phyloP scores from a whole-genome alignment of 2,888 invertebrate species.

The Agrochola circellaris region DNA sequence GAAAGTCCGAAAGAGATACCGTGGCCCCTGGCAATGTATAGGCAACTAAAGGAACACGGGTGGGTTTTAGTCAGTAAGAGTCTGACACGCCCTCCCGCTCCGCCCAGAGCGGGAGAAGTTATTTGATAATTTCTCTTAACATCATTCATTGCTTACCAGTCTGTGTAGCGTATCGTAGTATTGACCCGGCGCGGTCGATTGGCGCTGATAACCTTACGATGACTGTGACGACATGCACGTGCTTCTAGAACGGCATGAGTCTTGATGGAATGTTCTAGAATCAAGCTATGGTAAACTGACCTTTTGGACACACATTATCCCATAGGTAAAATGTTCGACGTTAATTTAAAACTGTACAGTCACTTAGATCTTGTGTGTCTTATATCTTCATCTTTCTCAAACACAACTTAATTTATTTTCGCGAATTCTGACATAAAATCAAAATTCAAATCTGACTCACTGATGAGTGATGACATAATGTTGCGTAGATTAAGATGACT shows the following conservation, averaged over 20 bases:
- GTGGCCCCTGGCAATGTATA: too few relatives aligned
- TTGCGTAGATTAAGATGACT: neutral
- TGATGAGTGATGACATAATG: neutral
- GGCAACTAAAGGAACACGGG: too few relatives aligned
- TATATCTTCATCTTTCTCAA: neutral
- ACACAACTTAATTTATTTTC: neutral
- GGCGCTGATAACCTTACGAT: constrained; percentile 49
- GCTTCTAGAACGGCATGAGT: constrained; percentile 5
- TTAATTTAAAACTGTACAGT: neutral
- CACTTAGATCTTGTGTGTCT: neutral
- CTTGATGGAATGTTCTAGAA: constrained; percentile 27
- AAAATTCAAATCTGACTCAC: too few relatives aligned
- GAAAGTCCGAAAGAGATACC: too few relatives aligned
- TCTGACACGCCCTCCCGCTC: too few relatives aligned
- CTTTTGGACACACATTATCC: neutral
- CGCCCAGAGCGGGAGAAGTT: too few relatives aligned
- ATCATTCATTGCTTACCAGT: constrained; percentile 21
- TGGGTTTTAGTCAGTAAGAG: too few relatives aligned
- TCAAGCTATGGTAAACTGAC: neutral
- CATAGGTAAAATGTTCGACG: neutral
- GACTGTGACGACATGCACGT: constrained; percentile 46
- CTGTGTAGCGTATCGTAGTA: constrained; percentile 49
- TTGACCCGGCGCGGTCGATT: constrained; percentile 52
- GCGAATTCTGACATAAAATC: neutral
- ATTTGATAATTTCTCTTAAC: neutral